A percentile compares a stretch with the other conserved stretches of the same genome.
Conservation (phyloP, 1,140 invertebrate species). For the Piezodorus guildinii region DNA sequence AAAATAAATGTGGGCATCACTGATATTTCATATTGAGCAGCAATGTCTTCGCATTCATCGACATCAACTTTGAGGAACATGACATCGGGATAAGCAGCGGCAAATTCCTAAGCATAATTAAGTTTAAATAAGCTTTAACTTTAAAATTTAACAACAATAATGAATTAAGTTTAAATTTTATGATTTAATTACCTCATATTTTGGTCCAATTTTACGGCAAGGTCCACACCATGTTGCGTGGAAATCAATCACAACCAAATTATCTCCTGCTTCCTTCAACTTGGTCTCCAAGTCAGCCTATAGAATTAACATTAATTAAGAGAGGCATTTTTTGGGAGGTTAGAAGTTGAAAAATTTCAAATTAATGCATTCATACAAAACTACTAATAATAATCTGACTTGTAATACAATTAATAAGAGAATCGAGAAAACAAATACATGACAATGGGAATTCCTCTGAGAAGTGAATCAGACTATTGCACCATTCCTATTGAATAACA, state of each 20-base stretch:
- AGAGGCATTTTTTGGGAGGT: not conserved
- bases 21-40: slow-evolving; percentile 62
- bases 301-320: slow-evolving; percentile 27
- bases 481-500: too few species aligned
- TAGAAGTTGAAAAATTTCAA: too few species aligned
- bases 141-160: not conserved
- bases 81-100: slow-evolving; percentile 39
- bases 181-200: slow-evolving; percentile 43
- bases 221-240: slow-evolving; percentile 82
- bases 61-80: slow-evolving; percentile 69
- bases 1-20: slow-evolving; percentile 93
- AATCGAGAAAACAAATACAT: too few species aligned
- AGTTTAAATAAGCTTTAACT: not conserved
- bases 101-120: slow-evolving; percentile 41
- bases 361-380: too few species aligned
- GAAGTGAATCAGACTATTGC: too few species aligned
- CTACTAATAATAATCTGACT: too few species aligned
- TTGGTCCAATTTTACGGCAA: slow-evolving; percentile 83
- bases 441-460: too few species aligned
- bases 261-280: slow-evolving; percentile 61
- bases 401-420: too few species aligned
- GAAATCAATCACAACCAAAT: slow-evolving; percentile 83
- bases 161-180: not conserved
- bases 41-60: slow-evolving; percentile 76
- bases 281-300: slow-evolving; percentile 60